Evolutionary conservation across 2,797 vertebrate genomes (phyloP), one percentile per base, ranked within the genome.

Genomic region (Poeciliopsis infans): DNA sequence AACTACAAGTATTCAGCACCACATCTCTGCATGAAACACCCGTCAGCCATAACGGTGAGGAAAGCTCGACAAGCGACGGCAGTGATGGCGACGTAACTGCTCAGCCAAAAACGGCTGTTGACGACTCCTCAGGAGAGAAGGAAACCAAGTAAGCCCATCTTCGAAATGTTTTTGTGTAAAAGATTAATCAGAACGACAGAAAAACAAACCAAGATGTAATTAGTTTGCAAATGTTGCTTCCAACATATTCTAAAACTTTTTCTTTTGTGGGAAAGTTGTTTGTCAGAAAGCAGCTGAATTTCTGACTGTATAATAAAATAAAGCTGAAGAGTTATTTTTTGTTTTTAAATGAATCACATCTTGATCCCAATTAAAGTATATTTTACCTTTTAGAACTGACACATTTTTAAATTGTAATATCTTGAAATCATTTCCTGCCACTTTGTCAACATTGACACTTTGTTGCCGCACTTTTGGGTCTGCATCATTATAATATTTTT

Each of bases 1-100:
- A 99, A 85, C 95, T 99, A 89, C 97, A 95, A 91, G 96, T 93
- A 79, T 99, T 98, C 90, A 92, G 94, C 94, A 93, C 96, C 89
- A 96, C 97, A 28, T 96, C 96, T 89, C 96, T 94, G 89, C 95
- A 95, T 74, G 85, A 95, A 88, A 89, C 94, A 80, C 94, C 88
- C 82, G 81, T 89, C 82, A 79, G 82, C 86, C 90, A 76, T 81
- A 86, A 79, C 53, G 83, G 55, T 74, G 84, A 87, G 91, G 94
- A 90, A 85, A 86, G 92, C 79, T 88, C 82, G 7, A 77, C 84
- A 66, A 90, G 92, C 83, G 93, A 89, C 86, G 91, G 90, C 93
- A 90, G 83, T 87, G 93, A 92, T 93, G 94, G 83, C 91, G 96
- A 95, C 92, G 94, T 84, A 88, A 91, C 86, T 81, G 86, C 91